These are phyloP conservation scores for Philotrypesis tridentata DNA, from an alignment of 1,140 invertebrate genomes.

Conservation along the genomic window DNA sequence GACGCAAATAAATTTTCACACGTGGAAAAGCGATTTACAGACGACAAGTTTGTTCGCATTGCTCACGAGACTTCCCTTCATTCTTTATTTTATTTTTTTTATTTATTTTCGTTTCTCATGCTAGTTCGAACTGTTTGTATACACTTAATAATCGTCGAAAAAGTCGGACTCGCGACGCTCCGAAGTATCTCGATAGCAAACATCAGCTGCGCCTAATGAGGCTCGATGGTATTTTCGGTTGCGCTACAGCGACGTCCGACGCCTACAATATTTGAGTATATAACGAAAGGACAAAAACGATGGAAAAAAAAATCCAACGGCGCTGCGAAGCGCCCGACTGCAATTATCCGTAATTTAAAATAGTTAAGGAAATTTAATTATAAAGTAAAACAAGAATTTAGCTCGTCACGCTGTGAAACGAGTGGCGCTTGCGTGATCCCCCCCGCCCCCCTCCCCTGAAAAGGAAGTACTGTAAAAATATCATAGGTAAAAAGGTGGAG, in stretches of 20 bases:
- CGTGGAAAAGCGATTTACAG: background rate
- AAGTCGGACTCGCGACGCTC: background rate
- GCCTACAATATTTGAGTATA: too few relatives aligned
- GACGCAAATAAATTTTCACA: background rate
- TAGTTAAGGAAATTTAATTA: constrained; percentile 46
- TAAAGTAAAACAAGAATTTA: constrained; percentile 21
- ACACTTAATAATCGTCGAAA: constrained; percentile 33
- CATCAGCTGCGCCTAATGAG: too few relatives aligned
- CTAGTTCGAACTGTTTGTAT: constrained; percentile 13
- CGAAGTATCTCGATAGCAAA: background rate
- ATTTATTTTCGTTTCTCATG: background rate
- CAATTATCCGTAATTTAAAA: constrained; percentile 41
- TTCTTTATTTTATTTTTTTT: background rate
- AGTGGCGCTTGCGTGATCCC: constrained; percentile 7
- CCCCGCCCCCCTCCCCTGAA: too few relatives aligned
- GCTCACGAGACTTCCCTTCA: too few relatives aligned
- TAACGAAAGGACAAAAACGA: too few relatives aligned
- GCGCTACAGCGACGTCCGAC: background rate
- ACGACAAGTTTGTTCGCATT: constrained; percentile 24
- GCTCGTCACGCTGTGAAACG: background rate
- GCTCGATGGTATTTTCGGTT: background rate
- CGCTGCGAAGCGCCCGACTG: constrained; percentile 19
- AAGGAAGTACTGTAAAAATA: constrained; percentile 44
- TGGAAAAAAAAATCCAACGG: background rate
- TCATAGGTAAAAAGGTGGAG: constrained; percentile 8